phyloP scores from a whole-genome alignment of 2,888 invertebrate species.

The Yponomeuta evonymella region DNA sequence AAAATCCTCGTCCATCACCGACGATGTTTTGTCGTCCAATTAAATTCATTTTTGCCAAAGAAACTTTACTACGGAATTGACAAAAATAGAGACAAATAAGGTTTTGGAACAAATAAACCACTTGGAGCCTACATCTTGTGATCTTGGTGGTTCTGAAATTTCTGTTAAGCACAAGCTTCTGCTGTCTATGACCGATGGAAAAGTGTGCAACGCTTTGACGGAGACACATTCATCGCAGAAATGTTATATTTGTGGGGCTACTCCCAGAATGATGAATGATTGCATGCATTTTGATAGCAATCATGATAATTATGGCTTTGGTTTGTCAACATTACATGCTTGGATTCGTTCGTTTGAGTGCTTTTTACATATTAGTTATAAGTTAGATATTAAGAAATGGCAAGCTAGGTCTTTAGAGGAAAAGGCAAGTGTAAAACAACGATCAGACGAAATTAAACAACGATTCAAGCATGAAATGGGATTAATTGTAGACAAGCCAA shows the following conservation, averaged over 20 bases:
- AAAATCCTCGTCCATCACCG: conserved; percentile 6
- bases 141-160: not conserved
- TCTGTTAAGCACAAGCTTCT: conserved; percentile 2
- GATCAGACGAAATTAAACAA: too few species aligned
- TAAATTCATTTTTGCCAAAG: conserved; percentile 5
- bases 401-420: not conserved
- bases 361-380: conserved; percentile 4
- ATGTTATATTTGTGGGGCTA: conserved; percentile 8
- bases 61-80: conserved; percentile 6
- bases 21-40: conserved; percentile 3
- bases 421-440: too few species aligned
- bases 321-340: conserved; percentile 7
- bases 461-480: too few species aligned
- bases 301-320: conserved; percentile 5
- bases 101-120: not conserved
- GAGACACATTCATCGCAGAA: not conserved
- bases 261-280: not conserved
- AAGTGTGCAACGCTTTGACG: conserved; percentile 6
- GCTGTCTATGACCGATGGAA: conserved; percentile 3
- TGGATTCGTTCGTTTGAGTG: conserved; percentile 7
- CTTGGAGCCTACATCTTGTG: not conserved
- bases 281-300: not conserved
- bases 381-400: conserved; percentile 5
- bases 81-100: conserved; percentile 2
- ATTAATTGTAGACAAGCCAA: too few species aligned